A percentile compares a stretch with the other conserved stretches of the same genome.
Evolutionary conservation across 2,113 vertebrate genomes (phyloP).

Genomic region (Heterocephalus glaber): DNA sequence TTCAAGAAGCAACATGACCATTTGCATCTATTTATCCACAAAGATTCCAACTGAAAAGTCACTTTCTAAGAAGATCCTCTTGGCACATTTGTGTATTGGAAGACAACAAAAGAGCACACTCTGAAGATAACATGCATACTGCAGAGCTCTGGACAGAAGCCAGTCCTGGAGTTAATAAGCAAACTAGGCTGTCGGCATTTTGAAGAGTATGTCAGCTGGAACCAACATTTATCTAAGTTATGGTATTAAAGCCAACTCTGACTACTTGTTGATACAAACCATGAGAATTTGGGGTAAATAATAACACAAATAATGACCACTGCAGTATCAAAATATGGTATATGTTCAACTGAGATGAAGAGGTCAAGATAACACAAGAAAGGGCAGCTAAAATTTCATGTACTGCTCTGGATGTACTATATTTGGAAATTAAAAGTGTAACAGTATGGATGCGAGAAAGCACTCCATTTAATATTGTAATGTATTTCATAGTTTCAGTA

Average conservation of each 20-base stretch:
- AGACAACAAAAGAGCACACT: background rate
- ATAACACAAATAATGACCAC: background rate
- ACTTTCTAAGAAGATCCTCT: background rate
- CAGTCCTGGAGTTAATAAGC: background rate
- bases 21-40: background rate
- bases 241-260: background rate
- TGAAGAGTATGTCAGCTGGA: background rate
- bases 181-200: background rate
- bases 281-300: constrained; percentile 2
- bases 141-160: background rate
- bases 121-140: background rate
- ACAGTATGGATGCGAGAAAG: background rate
- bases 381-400: background rate
- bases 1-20: background rate
- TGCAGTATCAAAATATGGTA: background rate
- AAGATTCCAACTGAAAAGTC: background rate
- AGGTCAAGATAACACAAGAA: background rate
- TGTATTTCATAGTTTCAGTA: background rate
- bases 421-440: background rate
- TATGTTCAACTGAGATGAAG: background rate
- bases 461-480: background rate
- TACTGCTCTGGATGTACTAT: background rate
- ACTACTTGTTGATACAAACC: background rate
- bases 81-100: background rate
- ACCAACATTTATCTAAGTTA: background rate